Evolutionary conservation across 1,140 invertebrate species (phyloP).

Genomic region (Macrosteles quadrilineatus): DNA sequence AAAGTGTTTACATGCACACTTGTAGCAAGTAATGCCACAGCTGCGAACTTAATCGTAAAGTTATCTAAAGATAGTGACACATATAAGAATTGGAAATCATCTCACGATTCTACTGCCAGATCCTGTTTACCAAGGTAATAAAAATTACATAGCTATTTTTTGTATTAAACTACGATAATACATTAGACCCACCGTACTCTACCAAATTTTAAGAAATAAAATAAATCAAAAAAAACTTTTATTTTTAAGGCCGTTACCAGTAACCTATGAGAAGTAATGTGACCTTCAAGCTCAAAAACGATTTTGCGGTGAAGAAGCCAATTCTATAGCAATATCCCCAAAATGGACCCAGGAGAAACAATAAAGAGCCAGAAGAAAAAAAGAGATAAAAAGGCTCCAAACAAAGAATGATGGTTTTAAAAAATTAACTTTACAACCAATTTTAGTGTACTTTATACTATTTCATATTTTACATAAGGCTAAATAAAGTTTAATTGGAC

Average conservation of each 20-base stretch:
- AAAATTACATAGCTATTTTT: neutral
- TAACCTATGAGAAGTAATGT: neutral
- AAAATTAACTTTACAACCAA: neutral
- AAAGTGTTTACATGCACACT: neutral
- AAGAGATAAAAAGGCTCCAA: too few relatives aligned
- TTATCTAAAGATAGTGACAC: too few relatives aligned
- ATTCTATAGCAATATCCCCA: neutral
- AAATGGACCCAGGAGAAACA: neutral
- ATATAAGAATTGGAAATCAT: conserved; percentile 2
- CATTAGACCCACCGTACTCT: neutral
- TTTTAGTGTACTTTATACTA: neutral
- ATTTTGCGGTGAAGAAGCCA: neutral
- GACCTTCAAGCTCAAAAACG: neutral
- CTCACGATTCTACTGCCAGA: neutral
- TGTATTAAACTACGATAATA: neutral
- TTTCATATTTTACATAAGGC: neutral
- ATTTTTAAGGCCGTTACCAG: neutral
- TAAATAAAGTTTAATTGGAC: too few relatives aligned
- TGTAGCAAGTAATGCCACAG: conserved; percentile 8
- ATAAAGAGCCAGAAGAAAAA: neutral
- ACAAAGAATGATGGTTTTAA: too few relatives aligned
- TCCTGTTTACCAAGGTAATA: neutral
- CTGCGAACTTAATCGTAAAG: conserved; percentile 7
- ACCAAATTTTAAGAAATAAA: neutral
- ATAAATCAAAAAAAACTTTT: neutral